phyloP scores from a whole-genome alignment of 2,888 invertebrate species.

The Antitype chi region DNA sequence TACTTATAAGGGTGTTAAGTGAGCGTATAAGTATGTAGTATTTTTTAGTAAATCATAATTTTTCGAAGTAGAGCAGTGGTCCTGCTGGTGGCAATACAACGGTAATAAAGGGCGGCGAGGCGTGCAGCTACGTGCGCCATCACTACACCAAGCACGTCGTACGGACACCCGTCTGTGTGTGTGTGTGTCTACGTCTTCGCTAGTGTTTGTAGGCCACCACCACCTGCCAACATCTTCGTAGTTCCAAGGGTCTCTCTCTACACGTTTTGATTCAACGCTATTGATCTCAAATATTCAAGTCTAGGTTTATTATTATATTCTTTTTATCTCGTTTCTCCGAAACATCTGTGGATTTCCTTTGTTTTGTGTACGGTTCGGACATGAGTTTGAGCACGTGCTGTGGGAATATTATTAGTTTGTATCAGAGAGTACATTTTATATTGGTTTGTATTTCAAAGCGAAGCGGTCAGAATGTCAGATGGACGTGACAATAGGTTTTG shows the following conservation, averaged over 20 bases:
- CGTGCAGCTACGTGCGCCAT: slow-evolving; percentile 76
- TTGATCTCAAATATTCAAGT: slow-evolving; percentile 75
- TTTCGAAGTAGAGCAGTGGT: slow-evolving; percentile 75
- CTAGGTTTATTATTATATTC: slow-evolving; percentile 71
- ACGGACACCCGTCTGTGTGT: slow-evolving; percentile 64
- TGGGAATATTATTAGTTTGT: slow-evolving; percentile 66
- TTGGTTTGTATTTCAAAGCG: slow-evolving; percentile 32
- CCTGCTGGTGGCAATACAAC: slow-evolving; percentile 61
- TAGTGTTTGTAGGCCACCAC: slow-evolving; percentile 57
- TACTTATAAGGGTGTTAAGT: neutral
- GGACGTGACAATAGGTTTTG: slow-evolving; percentile 32
- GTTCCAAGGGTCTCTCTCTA: slow-evolving; percentile 62
- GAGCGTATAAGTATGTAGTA: neutral
- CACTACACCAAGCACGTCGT: slow-evolving; percentile 65
- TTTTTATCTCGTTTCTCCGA: slow-evolving; percentile 74
- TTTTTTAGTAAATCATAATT: neutral
- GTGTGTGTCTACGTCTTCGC: slow-evolving; percentile 49
- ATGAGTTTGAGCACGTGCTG: slow-evolving; percentile 78
- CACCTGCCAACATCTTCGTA: slow-evolving; percentile 67
- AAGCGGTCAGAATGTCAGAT: slow-evolving; percentile 1
- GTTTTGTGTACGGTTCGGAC: slow-evolving; percentile 70
- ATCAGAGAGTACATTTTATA: no score
- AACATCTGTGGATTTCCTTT: slow-evolving; percentile 82
- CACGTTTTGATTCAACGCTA: slow-evolving; percentile 72
- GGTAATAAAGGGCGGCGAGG: slow-evolving; percentile 80